phyloP scores from a whole-genome alignment of 2,888 invertebrate species.

The Lissocephala sabroskyi region DNA sequence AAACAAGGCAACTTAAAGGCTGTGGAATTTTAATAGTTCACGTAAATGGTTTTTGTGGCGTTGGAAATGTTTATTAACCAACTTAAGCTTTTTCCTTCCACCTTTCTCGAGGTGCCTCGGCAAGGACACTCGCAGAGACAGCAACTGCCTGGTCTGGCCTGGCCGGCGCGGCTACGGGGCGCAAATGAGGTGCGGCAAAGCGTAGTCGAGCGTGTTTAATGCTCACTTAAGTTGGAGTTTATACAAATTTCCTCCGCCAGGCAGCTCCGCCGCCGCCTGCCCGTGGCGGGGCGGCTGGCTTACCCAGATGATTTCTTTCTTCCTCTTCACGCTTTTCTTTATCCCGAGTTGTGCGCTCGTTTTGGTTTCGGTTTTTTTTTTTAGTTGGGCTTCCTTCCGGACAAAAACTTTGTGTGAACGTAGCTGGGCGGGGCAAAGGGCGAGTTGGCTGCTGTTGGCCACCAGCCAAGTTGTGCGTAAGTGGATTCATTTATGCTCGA shows the following conservation, averaged over 20 bases:
- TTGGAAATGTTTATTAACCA: slow-evolving; percentile 61
- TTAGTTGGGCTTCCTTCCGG: slow-evolving; percentile 6
- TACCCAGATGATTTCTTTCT: slow-evolving; percentile 1
- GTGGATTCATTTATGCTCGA: slow-evolving; percentile 55
- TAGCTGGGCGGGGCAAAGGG: not conserved
- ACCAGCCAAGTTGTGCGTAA: slow-evolving; percentile 40
- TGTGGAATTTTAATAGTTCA: slow-evolving; percentile 58
- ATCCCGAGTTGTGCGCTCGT: too few species aligned
- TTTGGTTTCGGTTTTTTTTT: slow-evolving; percentile 7
- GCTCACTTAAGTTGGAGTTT: slow-evolving; percentile 62
- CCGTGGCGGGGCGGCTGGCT: not conserved
- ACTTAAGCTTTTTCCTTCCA: too few species aligned
- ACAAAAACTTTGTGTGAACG: slow-evolving; percentile 22
- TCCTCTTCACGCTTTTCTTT: slow-evolving; percentile 25
- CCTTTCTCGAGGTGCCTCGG: too few species aligned
- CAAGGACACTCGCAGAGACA: not conserved
- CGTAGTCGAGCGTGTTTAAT: slow-evolving; percentile 53
- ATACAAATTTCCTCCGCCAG: slow-evolving; percentile 42
- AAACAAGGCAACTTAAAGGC: slow-evolving; percentile 51
- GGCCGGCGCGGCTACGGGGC: not conserved
- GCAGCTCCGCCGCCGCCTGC: not conserved
- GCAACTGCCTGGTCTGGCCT: not conserved
- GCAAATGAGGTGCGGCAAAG: not conserved
- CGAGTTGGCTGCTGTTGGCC: not conserved
- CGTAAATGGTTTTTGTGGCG: slow-evolving; percentile 60